Base-by-base conservation (phyloP, 2,888 invertebrate genomes). In the Orchesella flavescens region DNA sequence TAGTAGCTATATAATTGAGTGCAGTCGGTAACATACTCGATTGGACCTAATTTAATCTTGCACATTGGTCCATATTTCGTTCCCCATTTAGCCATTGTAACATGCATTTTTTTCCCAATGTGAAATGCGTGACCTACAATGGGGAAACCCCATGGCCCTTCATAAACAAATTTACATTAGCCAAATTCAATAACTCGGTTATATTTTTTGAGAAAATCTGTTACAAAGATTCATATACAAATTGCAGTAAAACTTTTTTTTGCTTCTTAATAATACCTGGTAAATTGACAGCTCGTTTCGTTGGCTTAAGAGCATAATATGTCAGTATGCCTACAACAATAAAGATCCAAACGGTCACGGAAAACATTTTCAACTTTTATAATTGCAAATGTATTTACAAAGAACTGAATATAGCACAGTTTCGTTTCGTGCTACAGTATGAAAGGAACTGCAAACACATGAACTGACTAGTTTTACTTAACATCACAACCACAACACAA, bases 131-230 rank as follows among this genome's bases (percentile, higher is more conserved):
- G 65, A 19, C 84, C 80, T 13, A 84, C 1, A 1, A 76, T n/a
- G 1, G 80, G 84, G 46, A 71, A 68, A 17, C 74, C 63, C 34
- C 66, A n/a, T 46, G 81, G 81, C 24, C 81, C 81, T 81, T 12
- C 19, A 55, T 34, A 10, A 21, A 66, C 3, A 44, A 66, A 13
- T 13, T 19, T 1, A 23, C 65, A 65, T 17, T 34, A 15, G 23
- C 21, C 61, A 61, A 61, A 21, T 65, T 13, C 3, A 65, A 65
- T n/a, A n/a, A n/a, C n/a, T n/a, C n/a, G n/a, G n/a, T n/a, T n/a
- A 43, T 44, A 44, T 66, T 12, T 44, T 2, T 2, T 13, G 34
- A 34, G 12, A 7, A 55, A 55, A 55, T 17, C 5, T 55, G 4
- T 55, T 21, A 2, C 23, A 68, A n/a, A 24, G 63, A 10, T 23